phyloP scores from a whole-genome alignment of 23 tunicate genomes.

The Ascidia mentula region DNA sequence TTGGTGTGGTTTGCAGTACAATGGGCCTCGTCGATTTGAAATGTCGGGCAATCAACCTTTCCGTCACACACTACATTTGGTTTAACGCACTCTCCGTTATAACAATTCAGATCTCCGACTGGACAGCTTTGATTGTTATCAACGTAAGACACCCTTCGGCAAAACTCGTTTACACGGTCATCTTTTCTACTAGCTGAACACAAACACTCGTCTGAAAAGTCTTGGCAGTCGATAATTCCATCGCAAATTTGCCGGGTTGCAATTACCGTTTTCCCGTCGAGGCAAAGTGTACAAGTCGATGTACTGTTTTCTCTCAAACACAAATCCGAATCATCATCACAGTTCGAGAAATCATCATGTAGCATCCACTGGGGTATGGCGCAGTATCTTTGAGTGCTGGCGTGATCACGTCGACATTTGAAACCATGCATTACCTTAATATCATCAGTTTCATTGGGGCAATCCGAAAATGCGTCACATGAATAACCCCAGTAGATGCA shows the following conservation, averaged over 20 bases:
- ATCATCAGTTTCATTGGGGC: conserved; percentile 18
- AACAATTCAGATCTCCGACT: no score
- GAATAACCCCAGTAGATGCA: conserved; percentile 20
- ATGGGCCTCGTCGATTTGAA: background rate
- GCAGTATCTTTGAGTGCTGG: background rate
- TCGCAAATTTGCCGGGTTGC: conserved; percentile 8
- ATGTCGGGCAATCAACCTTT: background rate
- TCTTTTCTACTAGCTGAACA: background rate
- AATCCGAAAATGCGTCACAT: conserved; percentile 14
- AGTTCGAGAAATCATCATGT: background rate
- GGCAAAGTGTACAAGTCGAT: background rate
- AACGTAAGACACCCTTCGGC: background rate
- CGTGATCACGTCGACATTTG: conserved; percentile 5
- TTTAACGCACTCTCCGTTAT: background rate
- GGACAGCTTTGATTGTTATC: background rate
- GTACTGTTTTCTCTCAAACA: conserved; percentile 7
- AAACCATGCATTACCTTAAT: background rate
- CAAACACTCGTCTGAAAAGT: background rate
- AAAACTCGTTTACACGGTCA: background rate
- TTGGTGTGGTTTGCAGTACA: background rate
- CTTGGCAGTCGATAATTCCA: background rate
- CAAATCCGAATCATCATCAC: conserved; percentile 28
- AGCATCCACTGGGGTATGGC: conserved; percentile 34
- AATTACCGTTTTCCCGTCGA: background rate
- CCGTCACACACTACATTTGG: background rate